A percentile compares a stretch with the other conserved stretches of the same genome.
Evolutionary conservation across 2,888 invertebrate species (phyloP).

Genomic region (Rotaria socialis): DNA sequence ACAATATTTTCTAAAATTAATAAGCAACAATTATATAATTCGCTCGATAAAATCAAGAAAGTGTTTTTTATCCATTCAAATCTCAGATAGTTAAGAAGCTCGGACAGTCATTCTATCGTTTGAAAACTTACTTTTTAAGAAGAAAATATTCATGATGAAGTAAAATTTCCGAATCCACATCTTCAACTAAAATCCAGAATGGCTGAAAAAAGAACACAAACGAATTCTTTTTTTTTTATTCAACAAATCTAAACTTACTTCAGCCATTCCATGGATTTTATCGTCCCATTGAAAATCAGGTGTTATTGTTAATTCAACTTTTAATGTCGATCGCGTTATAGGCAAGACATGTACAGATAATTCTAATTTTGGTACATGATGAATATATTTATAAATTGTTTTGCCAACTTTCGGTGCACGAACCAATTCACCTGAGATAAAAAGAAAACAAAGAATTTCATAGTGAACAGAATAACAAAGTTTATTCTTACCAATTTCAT

Average conservation of each 20-base stretch:
- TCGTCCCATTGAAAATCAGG: conserved; percentile 99
- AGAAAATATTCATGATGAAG: conserved; percentile 93
- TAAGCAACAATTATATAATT: too few species aligned
- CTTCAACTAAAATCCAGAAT: conserved; percentile 67
- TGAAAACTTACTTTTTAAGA: conserved; percentile 67
- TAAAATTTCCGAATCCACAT: conserved; percentile 67
- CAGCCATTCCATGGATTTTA: conserved; percentile 71
- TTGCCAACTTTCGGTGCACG: conserved; percentile 83
- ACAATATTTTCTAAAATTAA: conserved; percentile 70
- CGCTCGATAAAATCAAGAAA: too few species aligned
- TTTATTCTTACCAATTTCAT: conserved; percentile 75
- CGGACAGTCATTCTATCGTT: too few species aligned
- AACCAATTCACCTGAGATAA: conserved; percentile 68
- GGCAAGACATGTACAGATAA: conserved; percentile 94
- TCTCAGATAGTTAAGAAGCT: too few species aligned
- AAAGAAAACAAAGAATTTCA: background rate
- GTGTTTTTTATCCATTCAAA: too few species aligned
- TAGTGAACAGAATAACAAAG: background rate
- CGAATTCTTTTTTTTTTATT: conserved; percentile 48
- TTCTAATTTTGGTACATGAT: conserved; percentile 86
- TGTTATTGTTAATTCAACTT: conserved; percentile 90
- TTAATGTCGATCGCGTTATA: conserved; percentile 78
- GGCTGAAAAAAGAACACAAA: conserved; percentile 54
- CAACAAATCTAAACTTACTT: conserved; percentile 48
- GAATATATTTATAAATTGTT: conserved; percentile 88